Evolutionary conservation across 2,797 vertebrate genomes (phyloP), one percentile per base, ranked within the genome.

Genomic region (Cyprinodon diabolis): DNA sequence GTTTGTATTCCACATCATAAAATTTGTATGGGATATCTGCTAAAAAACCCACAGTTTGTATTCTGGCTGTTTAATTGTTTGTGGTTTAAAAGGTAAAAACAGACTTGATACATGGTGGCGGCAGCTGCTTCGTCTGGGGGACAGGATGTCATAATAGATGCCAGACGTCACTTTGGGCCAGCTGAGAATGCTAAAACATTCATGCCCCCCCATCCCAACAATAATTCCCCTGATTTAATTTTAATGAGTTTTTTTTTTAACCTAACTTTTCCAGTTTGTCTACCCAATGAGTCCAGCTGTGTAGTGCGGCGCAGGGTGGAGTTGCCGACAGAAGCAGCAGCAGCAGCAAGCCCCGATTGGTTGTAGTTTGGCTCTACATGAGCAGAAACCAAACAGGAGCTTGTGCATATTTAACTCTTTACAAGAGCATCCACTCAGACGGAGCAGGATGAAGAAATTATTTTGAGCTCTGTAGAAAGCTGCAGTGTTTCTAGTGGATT

Each of bases 121-220:
- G 74, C 73, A 67, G 68, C 49, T 69, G 62, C 54, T 8, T 69
- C 77, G 78, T 82, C 75, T 81, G 83, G 75, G 70, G 70, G 76
- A 77, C 79, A 54, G 77, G 6, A 65, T 94, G 94, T 91, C 80
- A 82, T 91, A 93, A 93, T 77, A 79, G 75, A 75, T 68, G 48
- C 71, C 78, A 89, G 84, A 88, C 81, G 75, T 92, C 92, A 91
- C 83, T 86, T 79, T 52, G 84, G 79, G 81, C 80, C 82, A 75
- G 75, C 84, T 70, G 86, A 86, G 83, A 80, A 80, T 75, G 83
- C 84, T 92, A 51, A 93, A 93, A 93, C 83, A 89, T 93, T 90
- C 72, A 93, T 93, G 86, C 68, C 80, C 21, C 25, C 21, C 48
- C 56, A 47, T 56, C 54, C 72, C 62, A 55, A 72, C 71, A 75